Evolutionary conservation across 2,888 invertebrate genomes (phyloP).

Genomic region (Spisula solida): DNA sequence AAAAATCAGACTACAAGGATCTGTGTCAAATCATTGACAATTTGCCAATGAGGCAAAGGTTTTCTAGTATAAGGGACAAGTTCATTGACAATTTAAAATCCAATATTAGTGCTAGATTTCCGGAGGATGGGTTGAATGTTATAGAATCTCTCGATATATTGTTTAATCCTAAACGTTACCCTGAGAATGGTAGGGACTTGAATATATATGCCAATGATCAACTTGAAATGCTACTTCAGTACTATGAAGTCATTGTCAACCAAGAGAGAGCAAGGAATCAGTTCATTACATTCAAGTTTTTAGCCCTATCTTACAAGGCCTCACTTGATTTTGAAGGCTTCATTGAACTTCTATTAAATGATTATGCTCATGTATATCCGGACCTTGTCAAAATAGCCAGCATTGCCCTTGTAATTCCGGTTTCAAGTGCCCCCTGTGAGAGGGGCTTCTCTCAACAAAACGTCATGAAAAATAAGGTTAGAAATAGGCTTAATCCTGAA

Average conservation of each 20-base stretch:
- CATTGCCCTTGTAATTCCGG: slow-evolving; percentile 62
- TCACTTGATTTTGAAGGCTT: slow-evolving; percentile 48
- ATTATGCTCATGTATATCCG: slow-evolving; percentile 40
- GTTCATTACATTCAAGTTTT: slow-evolving; percentile 48
- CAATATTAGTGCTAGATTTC: slow-evolving; percentile 47
- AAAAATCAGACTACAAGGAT: slow-evolving; percentile 41
- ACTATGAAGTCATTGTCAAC: not conserved
- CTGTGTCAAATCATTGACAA: not conserved
- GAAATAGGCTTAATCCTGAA: slow-evolving; percentile 62
- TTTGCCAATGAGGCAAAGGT: slow-evolving; percentile 32
- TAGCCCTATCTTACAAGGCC: slow-evolving; percentile 22
- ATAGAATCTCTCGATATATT: slow-evolving; percentile 48
- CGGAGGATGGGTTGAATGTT: slow-evolving; percentile 41
- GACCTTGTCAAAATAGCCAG: slow-evolving; percentile 31
- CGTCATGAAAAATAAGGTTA: slow-evolving; percentile 57
- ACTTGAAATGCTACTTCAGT: not conserved
- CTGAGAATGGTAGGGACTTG: slow-evolving; percentile 35
- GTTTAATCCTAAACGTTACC: slow-evolving; percentile 51
- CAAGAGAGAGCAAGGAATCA: not conserved
- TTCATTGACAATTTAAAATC: slow-evolving; percentile 42
- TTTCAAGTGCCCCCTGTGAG: slow-evolving; percentile 66
- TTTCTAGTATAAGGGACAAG: slow-evolving; percentile 12
- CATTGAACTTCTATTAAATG: slow-evolving; percentile 39
- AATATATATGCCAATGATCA: slow-evolving; percentile 5
- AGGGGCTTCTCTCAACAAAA: slow-evolving; percentile 62